phyloP scores from a whole-genome alignment of 2,113 vertebrate species.

The Bos taurus region DNA sequence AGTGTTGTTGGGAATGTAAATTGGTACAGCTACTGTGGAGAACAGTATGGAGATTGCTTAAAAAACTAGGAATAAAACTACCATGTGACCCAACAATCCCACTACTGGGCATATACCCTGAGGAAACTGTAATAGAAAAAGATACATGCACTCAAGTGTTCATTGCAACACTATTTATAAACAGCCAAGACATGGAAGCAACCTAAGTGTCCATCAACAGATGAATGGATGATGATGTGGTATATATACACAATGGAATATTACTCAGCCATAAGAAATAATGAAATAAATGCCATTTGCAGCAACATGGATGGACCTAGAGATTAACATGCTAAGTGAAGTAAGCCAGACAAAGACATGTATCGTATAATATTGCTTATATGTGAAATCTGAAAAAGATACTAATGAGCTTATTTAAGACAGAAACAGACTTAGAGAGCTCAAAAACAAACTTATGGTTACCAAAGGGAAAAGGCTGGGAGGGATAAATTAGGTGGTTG shows the following conservation, averaged over 20 bases:
- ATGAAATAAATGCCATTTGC: not conserved
- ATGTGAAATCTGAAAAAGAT: not conserved
- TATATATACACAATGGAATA: not conserved
- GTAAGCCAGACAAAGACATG: not conserved
- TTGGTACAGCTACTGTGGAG: not conserved
- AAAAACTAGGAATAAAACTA: not conserved
- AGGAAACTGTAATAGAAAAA: not conserved
- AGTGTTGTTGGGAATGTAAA: not conserved
- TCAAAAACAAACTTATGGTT: not conserved
- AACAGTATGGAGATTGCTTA: not conserved
- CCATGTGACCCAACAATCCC: not conserved
- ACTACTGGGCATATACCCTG: not conserved
- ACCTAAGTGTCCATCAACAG: not conserved
- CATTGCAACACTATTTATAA: not conserved
- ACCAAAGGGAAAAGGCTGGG: not conserved
- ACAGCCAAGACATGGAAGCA: not conserved
- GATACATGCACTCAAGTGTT: not conserved
- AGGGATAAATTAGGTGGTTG: not conserved
- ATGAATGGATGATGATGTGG: not conserved
- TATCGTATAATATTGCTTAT: not conserved
- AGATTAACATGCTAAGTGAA: not conserved
- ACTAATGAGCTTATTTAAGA: not conserved
- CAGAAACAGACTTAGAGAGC: not conserved
- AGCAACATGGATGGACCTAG: not conserved
- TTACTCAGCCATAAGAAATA: not conserved